Conservation (phyloP, 2,888 invertebrate genomes). For the Eristalis intricaria region DNA sequence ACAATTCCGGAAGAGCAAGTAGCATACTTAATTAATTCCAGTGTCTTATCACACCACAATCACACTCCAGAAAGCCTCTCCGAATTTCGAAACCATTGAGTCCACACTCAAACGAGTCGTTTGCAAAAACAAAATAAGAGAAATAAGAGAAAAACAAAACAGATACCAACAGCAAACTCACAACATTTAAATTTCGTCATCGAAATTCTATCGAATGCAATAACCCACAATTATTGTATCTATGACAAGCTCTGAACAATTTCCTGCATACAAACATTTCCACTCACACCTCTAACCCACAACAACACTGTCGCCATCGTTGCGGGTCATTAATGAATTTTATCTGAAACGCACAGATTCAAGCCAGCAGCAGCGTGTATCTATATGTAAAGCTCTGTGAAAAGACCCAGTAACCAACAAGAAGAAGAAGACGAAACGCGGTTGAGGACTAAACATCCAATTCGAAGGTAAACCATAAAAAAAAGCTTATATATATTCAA, state of each 20-base stretch:
- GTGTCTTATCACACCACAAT: not conserved
- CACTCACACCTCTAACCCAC: slow-evolving; percentile 11
- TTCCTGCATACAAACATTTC: slow-evolving; percentile 51
- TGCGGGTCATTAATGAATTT: slow-evolving; percentile 50
- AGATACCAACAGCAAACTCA: not conserved
- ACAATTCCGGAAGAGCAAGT: not conserved
- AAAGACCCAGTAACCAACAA: slow-evolving; percentile 44
- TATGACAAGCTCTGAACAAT: slow-evolving; percentile 32
- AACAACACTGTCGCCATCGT: slow-evolving; percentile 9
- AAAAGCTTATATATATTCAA: slow-evolving; percentile 24
- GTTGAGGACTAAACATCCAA: slow-evolving; percentile 63
- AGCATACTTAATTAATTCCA: not conserved
- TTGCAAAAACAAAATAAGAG: not conserved
- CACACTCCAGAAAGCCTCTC: not conserved
- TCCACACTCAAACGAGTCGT: not conserved
- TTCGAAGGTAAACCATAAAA: slow-evolving; percentile 65
- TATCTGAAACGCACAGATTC: slow-evolving; percentile 23
- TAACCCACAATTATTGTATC: slow-evolving; percentile 41
- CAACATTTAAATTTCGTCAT: slow-evolving; percentile 46
- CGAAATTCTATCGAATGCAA: slow-evolving; percentile 45
- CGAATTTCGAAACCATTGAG: not conserved
- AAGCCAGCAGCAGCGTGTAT: slow-evolving; percentile 4
- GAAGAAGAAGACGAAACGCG: slow-evolving; percentile 50
- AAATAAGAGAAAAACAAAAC: not conserved
- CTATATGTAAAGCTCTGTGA: slow-evolving; percentile 13